Base-by-base conservation (phyloP, 2,797 vertebrate genomes). In the Thamnophis elegans region DNA sequence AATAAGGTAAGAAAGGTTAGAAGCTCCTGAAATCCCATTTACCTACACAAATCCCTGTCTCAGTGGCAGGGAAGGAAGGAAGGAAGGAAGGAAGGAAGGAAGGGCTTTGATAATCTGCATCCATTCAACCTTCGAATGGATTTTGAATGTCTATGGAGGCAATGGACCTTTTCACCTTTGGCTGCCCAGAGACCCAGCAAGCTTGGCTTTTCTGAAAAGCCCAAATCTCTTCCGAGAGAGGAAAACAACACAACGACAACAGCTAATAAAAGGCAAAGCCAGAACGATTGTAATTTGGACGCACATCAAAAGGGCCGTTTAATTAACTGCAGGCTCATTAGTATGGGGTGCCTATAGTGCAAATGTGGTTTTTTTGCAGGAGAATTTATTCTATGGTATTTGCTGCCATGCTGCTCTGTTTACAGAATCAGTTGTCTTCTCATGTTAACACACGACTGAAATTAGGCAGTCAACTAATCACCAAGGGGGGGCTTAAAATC, bases 1-100 rank as follows among this genome's bases (percentile, higher is more conserved):
- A 97, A 96, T 96, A 96, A 96, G 96, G 96, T 91, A 93, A 95
- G 93, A 95, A 90, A 96, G 96, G 96, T 95, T 94, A 96, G 96
- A 93, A 96, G 95, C 94, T 96, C 94, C 89, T 95, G 96, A 96
- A 95, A 96, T 95, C 92, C 96, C 94, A 96, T 94, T 95, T 95
- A 94, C 96, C 94, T 96, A 96, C 95, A 89, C 93, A 93, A 96
- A 97, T 93, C 95, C 94, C 95, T 58, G 89, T 95, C 85, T 62
- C 96, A 94, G 92, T 92, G 93, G 95, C 95, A 95, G 96, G 95
- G 95, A 96, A 95, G 95, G 95, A 93, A 55, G 13, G 2, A 94
- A 95, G 95, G 11, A 78, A 16, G 42, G 42, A 26, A 14, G 4
- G 0, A 16, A 56, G 4, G 0, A 93, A 95, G 95, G 20, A 42